These are phyloP conservation scores for Trichopoda pennipes DNA, from an alignment of 2,888 invertebrate genomes.

Conservation along the genomic window DNA sequence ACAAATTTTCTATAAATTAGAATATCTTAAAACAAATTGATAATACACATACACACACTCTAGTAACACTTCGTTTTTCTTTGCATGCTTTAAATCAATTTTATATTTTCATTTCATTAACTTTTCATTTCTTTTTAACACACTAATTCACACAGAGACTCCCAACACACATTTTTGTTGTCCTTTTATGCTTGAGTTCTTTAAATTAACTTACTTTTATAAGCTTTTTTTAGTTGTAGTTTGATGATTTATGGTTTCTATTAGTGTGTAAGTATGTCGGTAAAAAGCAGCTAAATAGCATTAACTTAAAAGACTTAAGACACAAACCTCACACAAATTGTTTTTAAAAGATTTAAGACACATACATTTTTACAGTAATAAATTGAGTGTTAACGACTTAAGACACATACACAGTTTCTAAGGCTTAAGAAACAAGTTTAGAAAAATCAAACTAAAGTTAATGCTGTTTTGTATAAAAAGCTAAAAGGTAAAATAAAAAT, in stretches of 20 bases:
- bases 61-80: conserved; percentile 73
- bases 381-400: too few relatives aligned
- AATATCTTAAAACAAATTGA: background rate
- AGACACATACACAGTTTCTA: background rate
- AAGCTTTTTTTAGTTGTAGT: conserved; percentile 76
- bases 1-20: conserved; percentile 7
- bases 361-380: conserved; percentile 29
- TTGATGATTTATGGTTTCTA: conserved; percentile 69
- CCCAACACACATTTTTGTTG: conserved; percentile 71
- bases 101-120: conserved; percentile 50
- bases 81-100: conserved; percentile 72
- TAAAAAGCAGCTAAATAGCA: conserved; percentile 67
- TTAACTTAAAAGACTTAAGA: conserved; percentile 55
- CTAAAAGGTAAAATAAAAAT: conserved; percentile 57
- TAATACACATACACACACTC: background rate
- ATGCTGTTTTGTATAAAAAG: conserved; percentile 62
- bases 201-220: conserved; percentile 65
- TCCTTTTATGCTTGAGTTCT: conserved; percentile 74
- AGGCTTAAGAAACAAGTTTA: conserved; percentile 53
- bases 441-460: conserved; percentile 5
- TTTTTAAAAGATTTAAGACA: conserved; percentile 32
- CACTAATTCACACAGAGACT: conserved; percentile 31
- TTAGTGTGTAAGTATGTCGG: conserved; percentile 70
- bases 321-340: background rate
- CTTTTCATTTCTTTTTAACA: conserved; percentile 66